These are phyloP conservation scores for Illadopsis cleaveri DNA, from an alignment of 2,113 vertebrate genomes.

Conservation along the genomic window DNA sequence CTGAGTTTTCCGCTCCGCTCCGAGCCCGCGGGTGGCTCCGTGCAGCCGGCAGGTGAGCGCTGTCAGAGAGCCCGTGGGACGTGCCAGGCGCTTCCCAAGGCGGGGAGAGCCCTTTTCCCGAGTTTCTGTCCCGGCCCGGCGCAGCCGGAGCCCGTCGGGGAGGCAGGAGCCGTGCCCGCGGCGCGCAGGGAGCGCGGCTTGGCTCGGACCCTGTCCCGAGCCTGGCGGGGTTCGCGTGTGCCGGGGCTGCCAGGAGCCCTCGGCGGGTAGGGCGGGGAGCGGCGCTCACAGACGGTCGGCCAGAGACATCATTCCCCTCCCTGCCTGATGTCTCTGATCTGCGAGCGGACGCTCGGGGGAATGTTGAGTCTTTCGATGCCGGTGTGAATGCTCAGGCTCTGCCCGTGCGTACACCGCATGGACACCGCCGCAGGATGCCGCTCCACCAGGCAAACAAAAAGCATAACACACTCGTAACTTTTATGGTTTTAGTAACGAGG, in stretches of 20 bases:
- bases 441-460: neutral
- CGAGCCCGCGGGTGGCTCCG: neutral
- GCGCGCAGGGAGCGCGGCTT: too few species aligned
- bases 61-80: neutral
- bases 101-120: neutral
- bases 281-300: neutral
- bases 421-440: neutral
- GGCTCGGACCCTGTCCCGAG: neutral
- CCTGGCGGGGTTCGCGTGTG: neutral
- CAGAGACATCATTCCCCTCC: neutral
- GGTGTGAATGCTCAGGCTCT: fast-evolving
- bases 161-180: neutral
- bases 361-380: neutral
- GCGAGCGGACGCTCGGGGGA: neutral
- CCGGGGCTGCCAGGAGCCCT: neutral
- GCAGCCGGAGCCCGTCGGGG: neutral
- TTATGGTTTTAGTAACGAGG: fast-evolving
- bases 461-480: fast-evolving
- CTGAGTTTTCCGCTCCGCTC: neutral
- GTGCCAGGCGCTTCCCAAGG: neutral
- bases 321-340: neutral
- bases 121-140: too few species aligned
- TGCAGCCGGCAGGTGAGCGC: neutral
- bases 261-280: too few species aligned
- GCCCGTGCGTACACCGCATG: neutral